phyloP scores from a whole-genome alignment of 2,888 invertebrate species.

The Cryptophagus acutangulus region DNA sequence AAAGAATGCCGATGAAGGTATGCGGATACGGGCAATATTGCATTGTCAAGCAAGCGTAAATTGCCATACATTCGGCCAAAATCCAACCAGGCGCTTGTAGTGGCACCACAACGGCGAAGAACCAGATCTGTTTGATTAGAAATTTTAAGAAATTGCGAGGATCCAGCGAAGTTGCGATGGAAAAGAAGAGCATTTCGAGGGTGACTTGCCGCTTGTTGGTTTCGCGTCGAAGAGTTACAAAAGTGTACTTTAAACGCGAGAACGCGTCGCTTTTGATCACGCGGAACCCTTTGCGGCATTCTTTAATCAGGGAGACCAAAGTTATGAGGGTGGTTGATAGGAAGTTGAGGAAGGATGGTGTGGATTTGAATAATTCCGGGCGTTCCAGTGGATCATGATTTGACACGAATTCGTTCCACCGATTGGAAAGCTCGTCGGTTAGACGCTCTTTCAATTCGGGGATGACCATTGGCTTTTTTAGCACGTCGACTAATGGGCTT shows the following conservation, averaged over 20 bases:
- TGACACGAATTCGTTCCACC: conserved; percentile 76
- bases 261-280: conserved; percentile 47
- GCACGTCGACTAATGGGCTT: conserved; percentile 54
- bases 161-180: conserved; percentile 46
- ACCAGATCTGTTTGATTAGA: conserved; percentile 41
- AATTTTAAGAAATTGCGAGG: conserved; percentile 45
- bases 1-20: conserved; percentile 41
- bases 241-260: conserved; percentile 50
- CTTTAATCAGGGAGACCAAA: conserved; percentile 58
- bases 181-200: conserved; percentile 37
- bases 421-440: conserved; percentile 63
- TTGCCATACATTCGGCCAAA: conserved; percentile 46
- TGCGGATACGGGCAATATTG: conserved; percentile 43
- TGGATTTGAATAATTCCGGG: conserved; percentile 58
- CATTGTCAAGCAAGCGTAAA: conserved; percentile 40
- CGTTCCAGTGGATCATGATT: conserved; percentile 74
- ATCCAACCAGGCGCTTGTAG: conserved; percentile 45
- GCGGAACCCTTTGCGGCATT: conserved; percentile 55
- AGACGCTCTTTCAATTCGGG: conserved; percentile 64
- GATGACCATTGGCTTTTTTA: conserved; percentile 59
- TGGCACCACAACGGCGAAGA: conserved; percentile 28
- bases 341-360: conserved; percentile 58
- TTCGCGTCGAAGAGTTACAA: conserved; percentile 40
- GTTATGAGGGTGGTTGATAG: conserved; percentile 62
- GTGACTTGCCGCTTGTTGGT: conserved; percentile 37